These are phyloP conservation scores for Lota lota DNA, from an alignment of 2,113 vertebrate species.

Conservation along the genomic window DNA sequence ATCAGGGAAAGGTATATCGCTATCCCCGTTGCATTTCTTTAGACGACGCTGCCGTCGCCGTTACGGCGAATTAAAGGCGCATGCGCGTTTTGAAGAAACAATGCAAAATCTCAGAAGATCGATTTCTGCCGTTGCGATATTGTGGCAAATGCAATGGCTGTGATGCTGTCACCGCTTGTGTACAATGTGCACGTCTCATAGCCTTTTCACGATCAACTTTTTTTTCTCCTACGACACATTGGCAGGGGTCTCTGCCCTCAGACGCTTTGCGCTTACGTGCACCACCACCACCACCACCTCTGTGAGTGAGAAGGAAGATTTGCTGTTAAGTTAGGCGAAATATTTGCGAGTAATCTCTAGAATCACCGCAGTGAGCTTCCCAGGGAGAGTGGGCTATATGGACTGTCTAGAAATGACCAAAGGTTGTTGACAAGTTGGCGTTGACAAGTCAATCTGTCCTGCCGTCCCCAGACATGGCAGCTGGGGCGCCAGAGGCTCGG, in stretches of 20 bases:
- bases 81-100: conserved; percentile 18
- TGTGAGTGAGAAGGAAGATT: neutral
- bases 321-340: neutral
- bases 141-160: no score
- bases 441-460: conserved; percentile 44
- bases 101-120: no score
- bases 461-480: conserved; percentile 28
- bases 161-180: no score
- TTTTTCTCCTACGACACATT: no score
- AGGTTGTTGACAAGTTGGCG: conserved; percentile 44
- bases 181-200: no score
- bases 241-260: no score
- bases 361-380: no score
- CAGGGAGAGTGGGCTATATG: conserved; percentile 1
- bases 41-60: conserved; percentile 3
- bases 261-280: no score
- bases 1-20: conserved; percentile 26
- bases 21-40: neutral
- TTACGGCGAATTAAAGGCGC: conserved; percentile 14
- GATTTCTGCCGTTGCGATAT: no score
- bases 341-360: no score
- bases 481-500: conserved; percentile 29
- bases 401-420: conserved; percentile 28
- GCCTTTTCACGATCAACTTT: no score
- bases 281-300: neutral